Evolutionary conservation across 2,888 invertebrate species (phyloP).

Genomic region (Xanthia togata): DNA sequence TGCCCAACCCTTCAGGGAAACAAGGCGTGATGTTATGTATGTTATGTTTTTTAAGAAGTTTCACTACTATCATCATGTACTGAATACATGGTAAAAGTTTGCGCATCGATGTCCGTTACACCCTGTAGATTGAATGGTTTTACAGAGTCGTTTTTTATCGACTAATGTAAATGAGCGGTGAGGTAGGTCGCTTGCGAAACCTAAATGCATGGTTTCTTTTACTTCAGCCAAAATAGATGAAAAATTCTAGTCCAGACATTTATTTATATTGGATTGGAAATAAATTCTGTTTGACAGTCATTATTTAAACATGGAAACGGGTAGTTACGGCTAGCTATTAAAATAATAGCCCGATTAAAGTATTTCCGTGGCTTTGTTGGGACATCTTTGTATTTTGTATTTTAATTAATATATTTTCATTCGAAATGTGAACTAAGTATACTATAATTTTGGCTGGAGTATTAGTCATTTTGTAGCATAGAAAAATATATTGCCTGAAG

Average conservation of each 20-base stretch:
- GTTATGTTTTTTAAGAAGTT: too few species aligned
- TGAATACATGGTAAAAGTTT: background rate
- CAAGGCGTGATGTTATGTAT: too few species aligned
- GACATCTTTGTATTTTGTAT: background rate
- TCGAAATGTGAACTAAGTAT: too few species aligned
- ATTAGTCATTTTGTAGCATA: background rate
- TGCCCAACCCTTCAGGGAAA: too few species aligned
- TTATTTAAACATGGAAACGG: background rate
- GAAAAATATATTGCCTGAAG: background rate
- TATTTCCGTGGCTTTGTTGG: background rate
- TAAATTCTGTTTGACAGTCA: background rate
- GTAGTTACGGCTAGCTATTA: too few species aligned
- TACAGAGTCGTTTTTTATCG: constrained; percentile 47
- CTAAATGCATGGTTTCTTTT: constrained; percentile 14
- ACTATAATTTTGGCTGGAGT: constrained; percentile 5
- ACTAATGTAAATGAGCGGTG: constrained; percentile 43
- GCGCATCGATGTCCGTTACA: background rate
- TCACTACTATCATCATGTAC: too few species aligned
- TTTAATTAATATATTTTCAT: too few species aligned
- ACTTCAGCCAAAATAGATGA: constrained; percentile 30
- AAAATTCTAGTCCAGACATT: background rate
- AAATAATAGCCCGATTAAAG: too few species aligned
- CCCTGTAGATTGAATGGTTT: constrained; percentile 20
- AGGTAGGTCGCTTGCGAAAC: constrained; percentile 38
- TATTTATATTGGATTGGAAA: background rate